A percentile compares a stretch with the other conserved stretches of the same genome.
Evolutionary conservation across 2,113 vertebrate genomes (phyloP).

Genomic region (Epinephelus fuscoguttatus): DNA sequence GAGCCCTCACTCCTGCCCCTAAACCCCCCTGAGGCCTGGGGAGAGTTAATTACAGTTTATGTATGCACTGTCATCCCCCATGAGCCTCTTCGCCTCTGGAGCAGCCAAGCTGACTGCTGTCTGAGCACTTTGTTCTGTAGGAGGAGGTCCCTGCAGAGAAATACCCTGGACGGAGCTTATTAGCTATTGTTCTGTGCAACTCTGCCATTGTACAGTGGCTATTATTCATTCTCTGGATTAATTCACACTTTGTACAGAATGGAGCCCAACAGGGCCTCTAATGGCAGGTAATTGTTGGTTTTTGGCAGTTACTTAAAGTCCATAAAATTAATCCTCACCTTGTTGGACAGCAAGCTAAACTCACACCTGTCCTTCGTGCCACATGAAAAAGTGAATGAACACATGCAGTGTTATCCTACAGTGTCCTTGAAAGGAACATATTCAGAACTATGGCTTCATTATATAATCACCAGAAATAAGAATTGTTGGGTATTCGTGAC

Average conservation of each 20-base stretch:
- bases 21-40: constrained; percentile 48
- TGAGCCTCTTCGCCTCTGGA: constrained; percentile 71
- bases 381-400: constrained; percentile 16
- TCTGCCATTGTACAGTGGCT: constrained; percentile 26
- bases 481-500: too few species aligned
- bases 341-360: constrained; percentile 14
- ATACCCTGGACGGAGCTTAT: constrained; percentile 65
- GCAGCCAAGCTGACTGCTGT: constrained; percentile 61
- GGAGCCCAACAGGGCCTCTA: constrained; percentile 33
- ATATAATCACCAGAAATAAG: too few species aligned
- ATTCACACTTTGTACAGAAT: constrained; percentile 48
- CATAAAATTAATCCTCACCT: constrained; percentile 28
- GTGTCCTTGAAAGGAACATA: neutral
- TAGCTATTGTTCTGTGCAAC: constrained; percentile 59
- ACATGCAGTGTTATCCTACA: neutral
- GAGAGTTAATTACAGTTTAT: constrained; percentile 83
- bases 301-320: constrained; percentile 39
- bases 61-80: constrained; percentile 78
- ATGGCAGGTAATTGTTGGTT: constrained; percentile 32
- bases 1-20: constrained; percentile 26
- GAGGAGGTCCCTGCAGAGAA: constrained; percentile 64
- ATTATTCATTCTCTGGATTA: constrained; percentile 57
- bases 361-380: constrained; percentile 1
- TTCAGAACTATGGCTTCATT: too few species aligned
- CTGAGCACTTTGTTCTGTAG: constrained; percentile 68